Evolutionary conservation across 1,140 invertebrate species (phyloP), one percentile per base, ranked within the genome.

Genomic region (Papilio helenus): DNA sequence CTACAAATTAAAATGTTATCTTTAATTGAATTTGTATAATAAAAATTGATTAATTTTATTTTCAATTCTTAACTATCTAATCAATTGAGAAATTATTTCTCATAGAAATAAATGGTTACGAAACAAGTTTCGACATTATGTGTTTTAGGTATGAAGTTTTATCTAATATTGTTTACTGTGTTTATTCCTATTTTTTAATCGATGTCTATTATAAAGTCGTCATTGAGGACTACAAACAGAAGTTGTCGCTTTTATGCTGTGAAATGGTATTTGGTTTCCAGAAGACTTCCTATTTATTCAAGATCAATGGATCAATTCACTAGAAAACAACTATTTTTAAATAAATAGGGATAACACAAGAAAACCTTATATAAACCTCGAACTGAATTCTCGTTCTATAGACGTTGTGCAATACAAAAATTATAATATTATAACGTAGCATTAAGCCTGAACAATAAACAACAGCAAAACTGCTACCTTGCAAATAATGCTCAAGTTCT

Each of bases 401-500:
- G n/a, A 55, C 0, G 20, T n/a, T 55, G n/a, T 18, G 18, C 51
- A 55, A 55, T 55, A 55, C n/a, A 55, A 55, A 55, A 20, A 55
- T 55, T 55, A 1, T 20, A 55, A 55, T n/a, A 29, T 16, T 29
- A 18, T 16, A 68, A 16, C 29, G 26, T 16, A 68, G 4, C 26
- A 58, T 58, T 58, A 61, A 61, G 20, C 58, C n/a, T 58, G 55
- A 61, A 61, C 58, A 68, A 68, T 68, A 68, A 29, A 68, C 61
- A 68, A 68, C 26, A 29, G 12, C 3, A 29, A 26, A 68, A 68
- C 26, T 14, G 23, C 61, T 68, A 68, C 61, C 26, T 68, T 68
- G 26, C 26, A 68, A 68, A 29, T 68, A 26, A 65, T 26, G 10
- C 23, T 65, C 61, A 29, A 29, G 3, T 68, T 26, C 58, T 65